phyloP scores from a whole-genome alignment of 2,797 vertebrate genomes.

The Darevskia mixta region DNA sequence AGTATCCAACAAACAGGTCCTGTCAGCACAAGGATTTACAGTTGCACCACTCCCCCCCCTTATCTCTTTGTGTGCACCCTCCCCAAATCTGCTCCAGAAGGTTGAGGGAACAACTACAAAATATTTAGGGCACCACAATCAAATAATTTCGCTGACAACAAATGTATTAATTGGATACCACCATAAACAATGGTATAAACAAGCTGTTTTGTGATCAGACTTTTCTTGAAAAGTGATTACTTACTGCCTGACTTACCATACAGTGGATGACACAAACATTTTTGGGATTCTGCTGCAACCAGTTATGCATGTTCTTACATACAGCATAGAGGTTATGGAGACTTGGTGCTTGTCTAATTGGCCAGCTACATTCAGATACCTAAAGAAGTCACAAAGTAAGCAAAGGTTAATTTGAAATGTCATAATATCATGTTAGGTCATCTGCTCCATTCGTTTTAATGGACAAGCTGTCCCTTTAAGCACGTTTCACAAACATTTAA shows the following conservation, averaged over 20 bases:
- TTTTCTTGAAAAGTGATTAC: not conserved
- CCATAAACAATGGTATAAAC: too few species aligned
- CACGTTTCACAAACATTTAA: not conserved
- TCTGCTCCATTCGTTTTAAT: too few species aligned
- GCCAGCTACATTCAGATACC: constrained; percentile 99
- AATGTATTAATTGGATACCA: too few species aligned
- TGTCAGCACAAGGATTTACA: too few species aligned
- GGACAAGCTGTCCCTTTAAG: not conserved
- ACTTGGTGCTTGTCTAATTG: constrained; percentile 93
- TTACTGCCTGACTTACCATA: constrained; percentile 86
- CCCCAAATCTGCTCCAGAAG: too few species aligned
- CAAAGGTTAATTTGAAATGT: not conserved
- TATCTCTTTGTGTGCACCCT: too few species aligned
- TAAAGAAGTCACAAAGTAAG: constrained; percentile 58
- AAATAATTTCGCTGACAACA: too few species aligned
- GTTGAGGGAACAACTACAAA: too few species aligned
- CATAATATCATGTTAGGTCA: rapidly evolving
- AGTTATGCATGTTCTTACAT: constrained; percentile 99
- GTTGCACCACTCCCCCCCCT: too few species aligned
- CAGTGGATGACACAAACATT: constrained; percentile 99
- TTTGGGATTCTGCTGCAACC: constrained; percentile 98
- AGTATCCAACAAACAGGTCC: too few species aligned
- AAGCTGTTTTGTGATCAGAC: rapidly evolving
- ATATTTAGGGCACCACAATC: too few species aligned
- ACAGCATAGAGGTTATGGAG: constrained; percentile 98